phyloP scores from a whole-genome alignment of 1,140 invertebrate genomes.

The Gryllus bimaculatus region DNA sequence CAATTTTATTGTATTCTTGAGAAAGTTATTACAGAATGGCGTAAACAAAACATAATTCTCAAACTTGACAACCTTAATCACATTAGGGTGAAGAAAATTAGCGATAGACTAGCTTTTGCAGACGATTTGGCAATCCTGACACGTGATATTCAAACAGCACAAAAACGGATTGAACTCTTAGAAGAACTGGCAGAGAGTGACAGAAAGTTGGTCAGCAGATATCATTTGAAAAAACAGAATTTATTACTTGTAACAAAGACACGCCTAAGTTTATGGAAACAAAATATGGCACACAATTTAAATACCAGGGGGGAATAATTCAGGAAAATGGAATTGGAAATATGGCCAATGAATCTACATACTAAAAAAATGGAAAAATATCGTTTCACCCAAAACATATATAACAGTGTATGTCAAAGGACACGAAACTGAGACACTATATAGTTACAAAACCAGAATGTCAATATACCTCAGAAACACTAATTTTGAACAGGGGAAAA shows the following conservation, averaged over 20 bases:
- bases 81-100: slow-evolving; percentile 7
- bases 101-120: slow-evolving; percentile 12
- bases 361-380: background rate
- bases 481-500: slow-evolving; percentile 15
- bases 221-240: background rate
- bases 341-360: background rate
- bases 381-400: slow-evolving; percentile 8
- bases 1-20: slow-evolving; percentile 15
- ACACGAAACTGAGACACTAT: slow-evolving; percentile 16
- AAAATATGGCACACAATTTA: background rate
- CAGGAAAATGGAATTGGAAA: slow-evolving; percentile 15
- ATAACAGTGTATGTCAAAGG: slow-evolving; percentile 14
- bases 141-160: background rate
- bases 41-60: slow-evolving; percentile 62
- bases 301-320: background rate
- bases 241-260: slow-evolving; percentile 8
- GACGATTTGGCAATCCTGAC: slow-evolving; percentile 14
- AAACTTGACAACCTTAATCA: slow-evolving; percentile 30
- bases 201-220: background rate
- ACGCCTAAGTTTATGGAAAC: slow-evolving; percentile 13
- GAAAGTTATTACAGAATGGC: slow-evolving; percentile 9
- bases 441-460: slow-evolving; percentile 19
- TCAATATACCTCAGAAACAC: slow-evolving; percentile 7
- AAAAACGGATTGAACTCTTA: slow-evolving; percentile 9
- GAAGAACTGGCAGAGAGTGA: background rate